Percentiles rank a stretch among this genome's conserved stretches.
These are phyloP conservation scores for Akabosia matsudoensis DNA, from an alignment of 1,140 invertebrate genomes.

Conservation along the genomic window DNA sequence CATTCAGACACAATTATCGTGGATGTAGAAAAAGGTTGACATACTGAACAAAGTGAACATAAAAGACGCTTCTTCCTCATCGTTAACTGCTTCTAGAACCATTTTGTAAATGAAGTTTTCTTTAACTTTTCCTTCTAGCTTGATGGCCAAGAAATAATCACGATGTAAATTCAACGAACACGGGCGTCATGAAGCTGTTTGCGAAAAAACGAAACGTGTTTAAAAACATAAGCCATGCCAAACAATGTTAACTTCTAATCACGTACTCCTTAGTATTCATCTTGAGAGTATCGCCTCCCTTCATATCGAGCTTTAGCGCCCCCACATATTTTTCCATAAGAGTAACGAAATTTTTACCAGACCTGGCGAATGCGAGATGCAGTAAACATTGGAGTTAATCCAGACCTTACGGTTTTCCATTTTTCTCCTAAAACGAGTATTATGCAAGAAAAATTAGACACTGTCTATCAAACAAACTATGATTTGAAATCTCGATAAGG, in stretches of 20 bases:
- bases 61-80: not conserved
- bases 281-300: not conserved
- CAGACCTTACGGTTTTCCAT: slow-evolving; percentile 18
- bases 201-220: no score
- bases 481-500: not conserved
- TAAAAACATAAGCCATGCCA: not conserved
- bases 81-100: not conserved
- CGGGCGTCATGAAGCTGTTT: not conserved
- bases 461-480: no score
- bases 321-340: not conserved
- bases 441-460: no score
- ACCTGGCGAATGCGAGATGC: not conserved
- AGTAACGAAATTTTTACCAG: not conserved
- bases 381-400: slow-evolving; percentile 2
- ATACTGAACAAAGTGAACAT: not conserved
- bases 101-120: slow-evolving; percentile 12
- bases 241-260: not conserved
- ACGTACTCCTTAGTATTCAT: not conserved
- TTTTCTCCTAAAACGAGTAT: slow-evolving; percentile 43
- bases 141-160: not conserved
- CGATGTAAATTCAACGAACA: not conserved
- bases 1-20: no score
- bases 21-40: not conserved
- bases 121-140: not conserved
- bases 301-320: not conserved